Evolutionary conservation across 2,113 vertebrate species (phyloP).

Genomic region (Oreochromis aureus): DNA sequence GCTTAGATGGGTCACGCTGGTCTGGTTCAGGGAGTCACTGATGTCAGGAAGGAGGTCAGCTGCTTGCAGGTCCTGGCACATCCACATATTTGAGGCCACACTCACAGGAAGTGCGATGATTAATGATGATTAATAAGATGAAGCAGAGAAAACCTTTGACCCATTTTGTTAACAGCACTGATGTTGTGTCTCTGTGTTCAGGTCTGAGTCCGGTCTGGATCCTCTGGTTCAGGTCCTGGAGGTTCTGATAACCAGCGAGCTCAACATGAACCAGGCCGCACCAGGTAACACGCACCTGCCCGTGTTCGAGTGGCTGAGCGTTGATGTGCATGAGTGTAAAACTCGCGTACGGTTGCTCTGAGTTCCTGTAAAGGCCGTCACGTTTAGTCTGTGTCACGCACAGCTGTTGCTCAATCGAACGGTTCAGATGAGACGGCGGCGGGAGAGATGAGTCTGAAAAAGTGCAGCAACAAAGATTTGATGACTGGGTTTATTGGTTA

Average conservation of each 20-base stretch:
- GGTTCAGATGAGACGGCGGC: not conserved
- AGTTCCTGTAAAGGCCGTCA: not conserved
- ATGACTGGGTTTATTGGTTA: not conserved
- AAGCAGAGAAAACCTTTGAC: not conserved
- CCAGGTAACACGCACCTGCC: slow-evolving; percentile 78
- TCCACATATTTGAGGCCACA: not conserved
- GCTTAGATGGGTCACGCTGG: not conserved
- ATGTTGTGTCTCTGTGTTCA: slow-evolving; percentile 48
- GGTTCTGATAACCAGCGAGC: slow-evolving; percentile 89
- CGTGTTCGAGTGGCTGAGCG: not conserved
- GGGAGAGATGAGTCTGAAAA: not conserved
- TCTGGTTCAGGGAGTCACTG: not conserved
- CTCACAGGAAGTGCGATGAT: not conserved
- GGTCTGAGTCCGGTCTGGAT: slow-evolving; percentile 82
- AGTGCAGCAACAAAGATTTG: not conserved
- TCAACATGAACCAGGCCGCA: slow-evolving; percentile 87
- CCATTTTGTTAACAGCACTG: not conserved
- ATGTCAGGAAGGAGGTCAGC: not conserved
- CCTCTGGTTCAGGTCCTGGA: slow-evolving; percentile 85
- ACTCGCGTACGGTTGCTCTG: not conserved
- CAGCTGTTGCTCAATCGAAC: not conserved
- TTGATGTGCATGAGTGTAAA: not conserved
- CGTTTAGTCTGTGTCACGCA: not conserved
- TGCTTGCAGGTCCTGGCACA: not conserved
- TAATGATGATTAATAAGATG: not conserved